phyloP scores from a whole-genome alignment of 2,888 invertebrate species.

The Drosophila cracens region DNA sequence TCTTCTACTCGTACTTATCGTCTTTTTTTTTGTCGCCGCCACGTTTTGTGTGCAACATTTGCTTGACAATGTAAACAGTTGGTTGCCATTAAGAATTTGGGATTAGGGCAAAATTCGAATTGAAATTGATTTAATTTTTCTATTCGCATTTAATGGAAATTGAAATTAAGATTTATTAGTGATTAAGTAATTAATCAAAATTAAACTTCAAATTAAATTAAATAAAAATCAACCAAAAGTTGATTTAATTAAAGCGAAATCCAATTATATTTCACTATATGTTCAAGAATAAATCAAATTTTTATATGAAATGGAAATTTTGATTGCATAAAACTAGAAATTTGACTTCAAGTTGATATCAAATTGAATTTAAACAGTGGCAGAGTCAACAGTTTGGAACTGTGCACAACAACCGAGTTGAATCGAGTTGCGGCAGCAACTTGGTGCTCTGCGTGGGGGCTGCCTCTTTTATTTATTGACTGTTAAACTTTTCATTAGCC shows the following conservation, averaged over 20 bases:
- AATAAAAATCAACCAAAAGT: background rate
- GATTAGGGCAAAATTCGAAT: background rate
- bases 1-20: slow-evolving; percentile 9
- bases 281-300: no score
- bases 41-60: slow-evolving; percentile 30
- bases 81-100: background rate
- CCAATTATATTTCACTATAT: background rate
- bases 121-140: background rate
- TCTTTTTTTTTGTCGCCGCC: slow-evolving; percentile 22
- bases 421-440: slow-evolving; percentile 12
- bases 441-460: slow-evolving; percentile 25
- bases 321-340: background rate
- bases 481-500: slow-evolving; percentile 81
- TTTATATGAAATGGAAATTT: no score
- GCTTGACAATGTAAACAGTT: slow-evolving; percentile 21
- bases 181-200: background rate
- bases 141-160: background rate
- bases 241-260: background rate
- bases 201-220: background rate
- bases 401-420: background rate
- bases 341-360: background rate
- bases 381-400: slow-evolving; percentile 29
- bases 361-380: slow-evolving; percentile 27
- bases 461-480: slow-evolving; percentile 74
- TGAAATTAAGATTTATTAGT: background rate